phyloP scores from a whole-genome alignment of 2,888 invertebrate species.

The Linyphia triangularis region DNA sequence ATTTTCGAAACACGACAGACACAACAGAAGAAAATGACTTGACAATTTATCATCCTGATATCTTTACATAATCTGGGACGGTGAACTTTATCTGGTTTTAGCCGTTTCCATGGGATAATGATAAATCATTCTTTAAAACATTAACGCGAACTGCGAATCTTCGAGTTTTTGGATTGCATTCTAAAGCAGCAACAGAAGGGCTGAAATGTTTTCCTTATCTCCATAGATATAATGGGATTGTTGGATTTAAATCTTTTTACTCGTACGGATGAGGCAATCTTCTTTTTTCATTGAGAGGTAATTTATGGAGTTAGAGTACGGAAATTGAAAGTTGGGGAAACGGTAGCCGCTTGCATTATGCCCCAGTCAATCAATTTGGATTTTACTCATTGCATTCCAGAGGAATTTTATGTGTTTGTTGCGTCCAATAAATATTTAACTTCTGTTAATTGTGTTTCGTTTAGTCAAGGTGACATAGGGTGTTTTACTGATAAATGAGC shows the following conservation, averaged over 20 bases:
- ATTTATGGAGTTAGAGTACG: constrained; percentile 55
- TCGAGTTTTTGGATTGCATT: constrained; percentile 39
- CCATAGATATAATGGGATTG: constrained; percentile 67
- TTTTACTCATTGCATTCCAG: neutral
- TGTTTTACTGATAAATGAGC: neutral
- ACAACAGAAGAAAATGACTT: constrained; percentile 26
- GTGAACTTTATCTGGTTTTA: constrained; percentile 42
- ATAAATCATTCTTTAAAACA: constrained; percentile 67
- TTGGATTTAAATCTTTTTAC: constrained; percentile 67
- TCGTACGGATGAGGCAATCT: neutral
- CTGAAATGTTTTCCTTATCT: constrained; percentile 53
- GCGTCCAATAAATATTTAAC: constrained; percentile 9
- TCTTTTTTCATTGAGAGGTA: constrained; percentile 20
- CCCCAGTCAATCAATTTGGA: constrained; percentile 15
- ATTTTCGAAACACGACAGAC: constrained; percentile 19
- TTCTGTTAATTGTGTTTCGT: constrained; percentile 9
- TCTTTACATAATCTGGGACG: constrained; percentile 64
- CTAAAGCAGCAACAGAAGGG: constrained; percentile 41
- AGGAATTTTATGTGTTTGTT: neutral
- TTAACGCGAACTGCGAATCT: constrained; percentile 28
- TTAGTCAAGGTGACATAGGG: neutral
- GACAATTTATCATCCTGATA: constrained; percentile 60
- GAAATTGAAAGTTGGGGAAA: constrained; percentile 51
- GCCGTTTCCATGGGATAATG: constrained; percentile 37
- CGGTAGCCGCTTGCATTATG: constrained; percentile 2